Evolutionary conservation across 2,113 vertebrate genomes (phyloP), one percentile per base, ranked within the genome.

Genomic region (Rhipidura dahli): DNA sequence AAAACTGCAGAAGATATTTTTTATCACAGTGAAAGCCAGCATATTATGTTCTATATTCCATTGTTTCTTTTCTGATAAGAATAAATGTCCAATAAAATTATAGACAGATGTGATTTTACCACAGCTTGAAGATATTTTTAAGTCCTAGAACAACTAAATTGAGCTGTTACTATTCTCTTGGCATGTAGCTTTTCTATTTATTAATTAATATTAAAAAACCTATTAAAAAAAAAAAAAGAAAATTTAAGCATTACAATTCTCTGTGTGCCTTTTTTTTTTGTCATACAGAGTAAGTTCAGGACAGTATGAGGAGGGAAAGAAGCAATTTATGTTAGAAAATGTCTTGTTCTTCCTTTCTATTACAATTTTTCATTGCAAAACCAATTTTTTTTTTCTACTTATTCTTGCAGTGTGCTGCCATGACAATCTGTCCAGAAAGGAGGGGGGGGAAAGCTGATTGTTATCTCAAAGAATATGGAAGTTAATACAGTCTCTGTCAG

Each of bases 111-210:
- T 44, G 31, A 63, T 91, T 96, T 92, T 96, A 88, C 91, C 81
- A 87, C 63, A 94, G 57, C 90, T 97, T 95, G 80, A 92, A 94
- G 89, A 72, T 93, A 90, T 94, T 83, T 97, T 94, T 69, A 92
- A 93, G 73, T 39, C 81, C 37, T 93, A 83, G 81, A 95, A 92
- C 63, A 69, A 59, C 72, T 94, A 90, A 88, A 90, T 77, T 78
- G 66, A 96, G 68, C 53, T 93, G 79, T 94, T 97, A 83, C 89
- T 95, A 57, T 94, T 96, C 72, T 94, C 63, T 88, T 95, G 86
- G 56, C 94, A 83, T 88, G 40, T 93, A 87, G 81, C 77, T 97
- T 96, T 88, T 69, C 42, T 66, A 15, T 88, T 92, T 96, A 70
- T 59, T 94, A 91, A 94, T 97, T 96, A 35, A 20, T 89, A 30